Evolutionary conservation across 2,888 invertebrate species (phyloP), one percentile per base, ranked within the genome.

Genomic region (Epinotia ramella): DNA sequence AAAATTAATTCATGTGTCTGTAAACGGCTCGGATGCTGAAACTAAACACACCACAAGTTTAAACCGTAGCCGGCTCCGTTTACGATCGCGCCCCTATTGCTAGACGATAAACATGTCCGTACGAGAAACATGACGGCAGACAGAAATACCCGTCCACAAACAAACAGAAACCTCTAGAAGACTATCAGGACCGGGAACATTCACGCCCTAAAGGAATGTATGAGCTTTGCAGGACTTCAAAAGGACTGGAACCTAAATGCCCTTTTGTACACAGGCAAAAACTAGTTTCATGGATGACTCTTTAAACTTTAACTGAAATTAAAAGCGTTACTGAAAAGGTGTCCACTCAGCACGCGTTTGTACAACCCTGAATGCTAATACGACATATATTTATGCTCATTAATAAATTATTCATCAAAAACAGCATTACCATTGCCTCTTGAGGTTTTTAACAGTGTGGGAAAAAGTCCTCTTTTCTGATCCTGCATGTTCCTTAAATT

Each of bases 101-200:
- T 87, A 86, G 87, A 86, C 89, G 87, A 91, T 91, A 91, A 92
- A 92, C 91, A 91, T 86, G 86, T 86, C 88, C 81, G 84, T 81
- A 76, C 82, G 83, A 83, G 86, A 87, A 89, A 86, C 88, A 88
- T 85, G 86, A 86, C 81, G 84, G 67, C 83, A 82, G 86, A 87
- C 89, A 84, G 83, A 91, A 91, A 92, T 92, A 92, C 80, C 86
- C 84, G 79, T 83, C 80, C 81, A 82, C 84, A 88, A 89, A 90
- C 86, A 91, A 90, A 89, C 86, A 87, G 82, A 81, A 81, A 82
- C 77, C 77, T 64, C 72, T 70, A 73, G 66, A 76, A 78, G 72
- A 74, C 56, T 69, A 64, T 59, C 69, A 20, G 33, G 20, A 65
- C 16, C 49, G 49, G 49, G 16, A 49, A 16, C 13, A n/a, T 53